Evolutionary conservation across 2,113 vertebrate species (phyloP).

Genomic region (Chlamydotis undulata): DNA sequence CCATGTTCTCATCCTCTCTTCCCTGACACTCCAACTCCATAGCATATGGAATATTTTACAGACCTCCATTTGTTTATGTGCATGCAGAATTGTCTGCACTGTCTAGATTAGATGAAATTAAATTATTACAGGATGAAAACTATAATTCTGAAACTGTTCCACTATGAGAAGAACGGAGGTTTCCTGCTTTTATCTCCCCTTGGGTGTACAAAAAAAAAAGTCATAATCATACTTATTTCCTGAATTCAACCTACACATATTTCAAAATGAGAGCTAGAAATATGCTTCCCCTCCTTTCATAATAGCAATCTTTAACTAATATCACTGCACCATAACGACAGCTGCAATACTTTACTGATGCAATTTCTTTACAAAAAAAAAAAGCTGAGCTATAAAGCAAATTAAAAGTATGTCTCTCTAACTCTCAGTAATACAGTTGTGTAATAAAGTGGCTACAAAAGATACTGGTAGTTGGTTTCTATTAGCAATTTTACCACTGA

Average conservation of each 20-base stretch:
- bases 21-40: background rate
- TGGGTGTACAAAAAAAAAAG: background rate
- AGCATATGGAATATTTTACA: background rate
- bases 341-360: background rate
- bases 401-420: background rate
- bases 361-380: background rate
- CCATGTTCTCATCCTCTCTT: background rate
- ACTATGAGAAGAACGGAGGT: background rate
- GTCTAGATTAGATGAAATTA: background rate
- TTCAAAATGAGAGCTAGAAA: constrained; percentile 4
- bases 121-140: background rate
- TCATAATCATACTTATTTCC: background rate
- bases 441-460: background rate
- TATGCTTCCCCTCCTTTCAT: background rate
- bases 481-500: background rate
- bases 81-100: background rate
- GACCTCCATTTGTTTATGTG: background rate
- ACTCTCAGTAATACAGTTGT: background rate
- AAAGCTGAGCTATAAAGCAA: background rate
- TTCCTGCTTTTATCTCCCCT: background rate
- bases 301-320: background rate
- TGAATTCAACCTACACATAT: background rate
- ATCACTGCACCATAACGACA: background rate
- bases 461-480: background rate
- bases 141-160: background rate